Percentiles rank a stretch among this genome's conserved stretches.
Evolutionary conservation across 2,888 invertebrate genomes (phyloP).

Genomic region (Lathronympha strigana): DNA sequence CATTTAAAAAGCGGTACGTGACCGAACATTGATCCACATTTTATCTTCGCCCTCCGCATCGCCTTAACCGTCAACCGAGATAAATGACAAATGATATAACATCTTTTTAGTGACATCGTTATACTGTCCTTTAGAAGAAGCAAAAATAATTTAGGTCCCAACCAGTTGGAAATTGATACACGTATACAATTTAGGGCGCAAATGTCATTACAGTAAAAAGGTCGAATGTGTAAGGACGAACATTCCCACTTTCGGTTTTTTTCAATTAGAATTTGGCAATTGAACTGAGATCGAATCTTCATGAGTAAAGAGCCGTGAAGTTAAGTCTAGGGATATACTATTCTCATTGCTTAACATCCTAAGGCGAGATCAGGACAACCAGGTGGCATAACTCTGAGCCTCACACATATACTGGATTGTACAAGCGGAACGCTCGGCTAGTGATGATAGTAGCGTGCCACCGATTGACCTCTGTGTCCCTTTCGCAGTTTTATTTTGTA

Average conservation of each 20-base stretch:
- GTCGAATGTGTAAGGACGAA: background rate
- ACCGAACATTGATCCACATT: conserved; percentile 59
- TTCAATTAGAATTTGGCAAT: background rate
- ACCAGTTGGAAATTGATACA: background rate
- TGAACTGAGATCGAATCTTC: conserved; percentile 18
- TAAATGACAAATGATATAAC: conserved; percentile 14
- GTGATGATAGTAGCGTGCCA: background rate
- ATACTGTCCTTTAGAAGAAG: background rate
- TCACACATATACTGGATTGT: background rate
- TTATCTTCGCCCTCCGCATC: conserved; percentile 54
- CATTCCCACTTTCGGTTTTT: background rate
- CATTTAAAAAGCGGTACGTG: conserved; percentile 59
- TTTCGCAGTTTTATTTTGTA: conserved; percentile 10
- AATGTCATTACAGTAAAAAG: conserved; percentile 2
- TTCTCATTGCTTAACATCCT: background rate
- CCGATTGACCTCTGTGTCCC: conserved; percentile 29
- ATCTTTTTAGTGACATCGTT: background rate
- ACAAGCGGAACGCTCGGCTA: background rate
- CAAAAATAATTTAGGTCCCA: conserved; percentile 9
- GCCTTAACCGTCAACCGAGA: conserved; percentile 37
- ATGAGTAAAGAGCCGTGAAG: conserved; percentile 21
- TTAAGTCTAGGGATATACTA: background rate
- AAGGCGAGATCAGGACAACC: background rate
- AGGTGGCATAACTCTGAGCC: background rate
- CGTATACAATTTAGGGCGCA: conserved; percentile 16